Base-by-base conservation (phyloP, 2,113 vertebrate species). In the Hyperopisus bebe region DNA sequence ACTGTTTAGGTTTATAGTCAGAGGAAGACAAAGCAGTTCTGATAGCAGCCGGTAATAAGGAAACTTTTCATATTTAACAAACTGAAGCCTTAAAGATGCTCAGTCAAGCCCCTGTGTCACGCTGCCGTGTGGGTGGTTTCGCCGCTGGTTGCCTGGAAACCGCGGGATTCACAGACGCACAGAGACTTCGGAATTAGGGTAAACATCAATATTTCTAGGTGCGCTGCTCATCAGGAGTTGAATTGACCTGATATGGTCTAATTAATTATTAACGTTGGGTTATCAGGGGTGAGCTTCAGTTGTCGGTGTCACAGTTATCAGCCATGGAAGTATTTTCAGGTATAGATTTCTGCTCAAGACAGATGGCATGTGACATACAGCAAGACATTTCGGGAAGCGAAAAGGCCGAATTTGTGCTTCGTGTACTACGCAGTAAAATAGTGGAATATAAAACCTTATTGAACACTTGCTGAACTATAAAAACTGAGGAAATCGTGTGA, bases 131-230 rank as follows among this genome's bases (percentile, higher is more conserved):
- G 35, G 74, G 88, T 17, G 74, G 48, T 42, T 89, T 89, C 35
- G 5, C 31, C 1, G 21, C 48, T 42, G 31, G 88, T 89, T 89
- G 74, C 88, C 48, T 55, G 74, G 88, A 53, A 58, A 89, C 70
- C 0, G 47, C 3, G 10, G 3, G 2, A 24, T 83, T 82, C 48
- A 39, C 88, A 46, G 47, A 53, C 8, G 31, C 31, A 31, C 48
- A 1, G 88, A 42, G 74, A 80, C 74, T 82, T 53, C 21, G 19
- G 88, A 82, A 48, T 80, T 48, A 13, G 35, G 48, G 46, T 80
- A 53, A 89, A 55, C 74, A 53, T 89, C 74, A 55, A 42, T 82
- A 50, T 82, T 89, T 53, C 74, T 74, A 21, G 19, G 48, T 31
- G 27, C 9, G 8, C 31, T 42, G 47, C 48, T 44, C 21, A 10